phyloP scores from a whole-genome alignment of 64 coral and sea anemone species.

The Montipora cactus region DNA sequence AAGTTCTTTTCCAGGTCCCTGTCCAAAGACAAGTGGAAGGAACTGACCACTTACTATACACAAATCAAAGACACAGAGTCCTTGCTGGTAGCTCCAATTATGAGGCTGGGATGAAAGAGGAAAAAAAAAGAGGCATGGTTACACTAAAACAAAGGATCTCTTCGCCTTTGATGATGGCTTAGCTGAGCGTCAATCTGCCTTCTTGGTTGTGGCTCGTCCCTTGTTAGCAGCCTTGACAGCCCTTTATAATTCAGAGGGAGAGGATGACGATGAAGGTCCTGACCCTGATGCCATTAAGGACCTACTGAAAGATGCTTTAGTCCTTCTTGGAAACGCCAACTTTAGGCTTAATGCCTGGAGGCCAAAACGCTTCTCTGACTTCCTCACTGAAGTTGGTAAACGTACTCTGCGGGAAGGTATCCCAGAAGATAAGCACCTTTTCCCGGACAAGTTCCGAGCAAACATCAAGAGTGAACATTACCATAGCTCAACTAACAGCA shows the following conservation, averaged over 20 bases:
- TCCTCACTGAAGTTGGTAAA: conserved; percentile 4
- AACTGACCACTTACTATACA: neutral
- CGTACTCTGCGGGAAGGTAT: neutral
- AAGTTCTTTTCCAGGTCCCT: neutral
- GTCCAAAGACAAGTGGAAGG: neutral
- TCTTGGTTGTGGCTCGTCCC: too few relatives aligned
- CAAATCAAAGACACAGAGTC: neutral
- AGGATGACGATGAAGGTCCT: neutral
- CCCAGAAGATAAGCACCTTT: neutral
- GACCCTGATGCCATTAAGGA: neutral
- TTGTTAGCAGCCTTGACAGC: too few relatives aligned
- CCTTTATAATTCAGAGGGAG: too few relatives aligned
- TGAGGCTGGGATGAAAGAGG: conserved; percentile 12
- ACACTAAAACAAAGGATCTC: neutral
- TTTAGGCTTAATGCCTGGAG: conserved; percentile 19
- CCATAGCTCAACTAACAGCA: neutral
- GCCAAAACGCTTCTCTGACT: conserved; percentile 11
- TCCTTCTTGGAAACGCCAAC: conserved; percentile 34
- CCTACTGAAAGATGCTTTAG: conserved; percentile 12
- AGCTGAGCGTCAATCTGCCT: too few relatives aligned
- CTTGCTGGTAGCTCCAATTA: neutral
- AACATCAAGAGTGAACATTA: neutral
- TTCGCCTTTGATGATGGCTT: neutral
- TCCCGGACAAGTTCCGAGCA: neutral
- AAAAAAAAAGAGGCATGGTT: neutral